Evolutionary conservation across 2,888 invertebrate genomes (phyloP), one percentile per base, ranked within the genome.

Genomic region (Orthosia gracilis): DNA sequence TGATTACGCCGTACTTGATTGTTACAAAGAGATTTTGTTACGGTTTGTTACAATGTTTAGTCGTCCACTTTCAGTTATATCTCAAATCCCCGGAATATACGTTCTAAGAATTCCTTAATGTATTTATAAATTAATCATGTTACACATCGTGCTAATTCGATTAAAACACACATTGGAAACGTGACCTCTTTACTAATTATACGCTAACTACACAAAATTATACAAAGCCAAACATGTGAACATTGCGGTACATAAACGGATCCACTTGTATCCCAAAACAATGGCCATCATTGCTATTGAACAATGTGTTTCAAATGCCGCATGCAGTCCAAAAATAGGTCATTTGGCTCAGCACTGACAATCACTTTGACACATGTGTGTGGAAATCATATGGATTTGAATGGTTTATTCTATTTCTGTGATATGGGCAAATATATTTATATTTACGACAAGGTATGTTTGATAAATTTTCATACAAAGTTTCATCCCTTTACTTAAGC

Each of bases 291-390:
- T 59, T 70, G 59, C 31, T 64, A 49, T 55, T 52, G 49, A 63
- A 55, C 50, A 75, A 31, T 52, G 54, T 21, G 54, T 67, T 63
- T 23, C 62, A 40, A 31, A 70, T 70, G 61, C 9, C 40, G 63
- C 70, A 68, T 68, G 59, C 55, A 31, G 49, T 61, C 26, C 75
- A 23, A 59, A 76, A 79, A 75, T 79, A 67, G 52, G 67, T 71
- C 67, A 80, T 65, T 70, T 26, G 65, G 58, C 62, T 63, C 66
- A 64, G 58, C 63, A 4, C 45, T 64, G 62, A 17, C 52, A 69
- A 54, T 75, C 69, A 50, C 40, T 78, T 47, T 67, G 73, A 47
- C 23, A 26, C 13, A 54, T 58, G 49, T 50, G 50, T 55, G 31
- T 68, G 49, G 26, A 69, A 69, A 50, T 67, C 11, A 58, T 58